phyloP scores from a whole-genome alignment of 1,140 invertebrate genomes.

The Drosophila nigromelanica region DNA sequence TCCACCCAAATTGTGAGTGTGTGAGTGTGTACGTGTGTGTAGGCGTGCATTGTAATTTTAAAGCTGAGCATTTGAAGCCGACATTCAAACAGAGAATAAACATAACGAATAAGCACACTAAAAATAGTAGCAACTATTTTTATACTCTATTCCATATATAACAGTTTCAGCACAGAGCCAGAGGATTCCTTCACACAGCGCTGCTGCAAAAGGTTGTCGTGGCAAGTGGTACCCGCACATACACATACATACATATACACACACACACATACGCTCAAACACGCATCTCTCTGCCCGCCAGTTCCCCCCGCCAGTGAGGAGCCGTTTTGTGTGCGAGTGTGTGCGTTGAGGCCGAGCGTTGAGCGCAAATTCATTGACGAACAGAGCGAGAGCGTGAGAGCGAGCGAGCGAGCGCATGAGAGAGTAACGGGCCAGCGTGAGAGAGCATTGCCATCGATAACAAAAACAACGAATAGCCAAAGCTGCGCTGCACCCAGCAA shows the following conservation, averaged over 20 bases:
- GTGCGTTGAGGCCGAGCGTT: slow-evolving; percentile 19
- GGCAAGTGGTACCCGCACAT: slow-evolving; percentile 72
- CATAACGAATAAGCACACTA: slow-evolving; percentile 44
- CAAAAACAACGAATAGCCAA: slow-evolving; percentile 74
- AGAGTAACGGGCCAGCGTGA: not conserved
- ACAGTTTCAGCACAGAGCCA: slow-evolving; percentile 65
- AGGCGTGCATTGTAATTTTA: not conserved
- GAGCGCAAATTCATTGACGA: slow-evolving; percentile 75
- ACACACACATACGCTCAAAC: slow-evolving; percentile 40
- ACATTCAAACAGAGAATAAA: slow-evolving; percentile 25
- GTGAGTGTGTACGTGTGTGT: not conserved
- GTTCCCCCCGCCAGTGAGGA: slow-evolving; percentile 28
- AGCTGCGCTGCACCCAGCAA: slow-evolving; percentile 68
- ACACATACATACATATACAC: slow-evolving; percentile 47
- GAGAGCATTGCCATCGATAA: slow-evolving; percentile 55
- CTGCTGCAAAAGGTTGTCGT: slow-evolving; percentile 69
- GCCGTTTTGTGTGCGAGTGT: slow-evolving; percentile 36
- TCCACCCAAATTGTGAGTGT: not conserved
- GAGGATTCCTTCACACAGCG: slow-evolving; percentile 59
- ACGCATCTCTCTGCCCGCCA: slow-evolving; percentile 25
- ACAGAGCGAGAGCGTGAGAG: slow-evolving; percentile 25
- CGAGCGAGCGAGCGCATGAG: slow-evolving; percentile 16
- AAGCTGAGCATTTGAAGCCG: slow-evolving; percentile 14
- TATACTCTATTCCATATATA: slow-evolving; percentile 42
- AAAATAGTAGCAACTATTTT: slow-evolving; percentile 76